A percentile compares a stretch with the other conserved stretches of the same genome.
phyloP scores from a whole-genome alignment of 1,140 invertebrate genomes.

The Mactra quadrangularis region DNA sequence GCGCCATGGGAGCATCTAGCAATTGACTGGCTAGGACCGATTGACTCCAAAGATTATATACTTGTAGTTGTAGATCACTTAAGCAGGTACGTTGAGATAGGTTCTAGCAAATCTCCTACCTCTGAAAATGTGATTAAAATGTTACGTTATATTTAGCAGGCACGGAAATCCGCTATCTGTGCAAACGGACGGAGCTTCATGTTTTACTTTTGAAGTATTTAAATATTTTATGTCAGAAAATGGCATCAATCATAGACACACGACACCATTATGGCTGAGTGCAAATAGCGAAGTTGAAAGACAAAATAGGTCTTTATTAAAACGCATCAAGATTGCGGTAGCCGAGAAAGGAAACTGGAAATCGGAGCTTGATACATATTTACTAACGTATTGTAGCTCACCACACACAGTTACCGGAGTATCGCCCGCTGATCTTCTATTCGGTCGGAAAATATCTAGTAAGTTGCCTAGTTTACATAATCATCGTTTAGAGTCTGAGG shows the following conservation, averaged over 20 bases:
- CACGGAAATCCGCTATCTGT: slow-evolving; percentile 59
- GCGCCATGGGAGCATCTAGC: slow-evolving; percentile 64
- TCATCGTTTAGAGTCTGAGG: slow-evolving; percentile 4
- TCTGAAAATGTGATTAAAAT: slow-evolving; percentile 41
- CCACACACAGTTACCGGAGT: slow-evolving; percentile 62
- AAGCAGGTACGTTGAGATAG: slow-evolving; percentile 57
- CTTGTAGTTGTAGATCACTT: slow-evolving; percentile 67
- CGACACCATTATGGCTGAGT: slow-evolving; percentile 59
- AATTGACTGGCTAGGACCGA: slow-evolving; percentile 57
- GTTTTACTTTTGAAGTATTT: slow-evolving; percentile 36
- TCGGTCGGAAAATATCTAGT: slow-evolving; percentile 41
- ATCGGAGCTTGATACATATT: slow-evolving; percentile 59
- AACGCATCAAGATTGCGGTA: slow-evolving; percentile 56
- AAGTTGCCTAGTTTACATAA: not conserved
- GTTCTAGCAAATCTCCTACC: slow-evolving; percentile 37
- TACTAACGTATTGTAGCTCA: slow-evolving; percentile 63
- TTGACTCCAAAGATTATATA: slow-evolving; percentile 56
- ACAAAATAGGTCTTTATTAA: slow-evolving; percentile 61
- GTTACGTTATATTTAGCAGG: slow-evolving; percentile 50
- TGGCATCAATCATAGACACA: slow-evolving; percentile 45
- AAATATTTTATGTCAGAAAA: slow-evolving; percentile 23
- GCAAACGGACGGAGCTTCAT: slow-evolving; percentile 49
- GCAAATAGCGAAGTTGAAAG: slow-evolving; percentile 67
- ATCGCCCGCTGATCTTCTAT: slow-evolving; percentile 54
- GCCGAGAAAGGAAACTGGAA: slow-evolving; percentile 60